Percentiles rank a stretch among this genome's conserved stretches.
phyloP scores from a whole-genome alignment of 2,888 invertebrate species.

The Onthophagus sagittarius region DNA sequence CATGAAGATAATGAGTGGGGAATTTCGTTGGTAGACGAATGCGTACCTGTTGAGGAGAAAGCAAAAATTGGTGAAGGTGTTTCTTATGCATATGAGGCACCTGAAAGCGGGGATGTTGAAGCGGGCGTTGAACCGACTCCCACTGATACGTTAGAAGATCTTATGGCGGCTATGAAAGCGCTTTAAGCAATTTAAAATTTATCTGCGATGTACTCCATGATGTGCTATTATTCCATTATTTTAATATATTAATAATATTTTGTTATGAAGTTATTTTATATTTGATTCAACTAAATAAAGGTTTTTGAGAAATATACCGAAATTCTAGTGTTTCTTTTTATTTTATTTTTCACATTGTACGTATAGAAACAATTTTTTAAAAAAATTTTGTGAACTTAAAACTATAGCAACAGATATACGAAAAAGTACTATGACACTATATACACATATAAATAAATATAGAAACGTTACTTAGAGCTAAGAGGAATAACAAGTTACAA shows the following conservation, averaged over 20 bases:
- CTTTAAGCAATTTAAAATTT: not conserved
- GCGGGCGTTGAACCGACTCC: not conserved
- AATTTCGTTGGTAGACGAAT: slow-evolving; percentile 67
- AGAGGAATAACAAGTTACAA: slow-evolving; percentile 12
- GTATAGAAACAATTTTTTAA: slow-evolving; percentile 2
- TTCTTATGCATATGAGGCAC: slow-evolving; percentile 58
- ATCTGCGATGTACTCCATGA: not conserved
- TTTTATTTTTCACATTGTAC: slow-evolving; percentile 12
- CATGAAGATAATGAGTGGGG: slow-evolving; percentile 91
- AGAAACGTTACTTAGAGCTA: slow-evolving; percentile 10
- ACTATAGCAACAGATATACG: slow-evolving; percentile 9
- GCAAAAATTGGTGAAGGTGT: slow-evolving; percentile 44
- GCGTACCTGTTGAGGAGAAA: slow-evolving; percentile 51
- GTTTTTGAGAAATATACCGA: not conserved
- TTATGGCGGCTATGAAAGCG: not conserved
- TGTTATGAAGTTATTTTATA: no score
- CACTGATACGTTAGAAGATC: not conserved
- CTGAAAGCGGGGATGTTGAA: slow-evolving; percentile 34
- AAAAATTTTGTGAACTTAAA: not conserved
- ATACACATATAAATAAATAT: slow-evolving; percentile 10
- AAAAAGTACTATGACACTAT: slow-evolving; percentile 2
- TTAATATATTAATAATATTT: not conserved
- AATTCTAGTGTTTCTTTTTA: not conserved
- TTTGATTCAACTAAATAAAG: no score
- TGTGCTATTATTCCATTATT: not conserved